Conservation (phyloP, 2,113 vertebrate species). For the Pogonocichla stellata region DNA sequence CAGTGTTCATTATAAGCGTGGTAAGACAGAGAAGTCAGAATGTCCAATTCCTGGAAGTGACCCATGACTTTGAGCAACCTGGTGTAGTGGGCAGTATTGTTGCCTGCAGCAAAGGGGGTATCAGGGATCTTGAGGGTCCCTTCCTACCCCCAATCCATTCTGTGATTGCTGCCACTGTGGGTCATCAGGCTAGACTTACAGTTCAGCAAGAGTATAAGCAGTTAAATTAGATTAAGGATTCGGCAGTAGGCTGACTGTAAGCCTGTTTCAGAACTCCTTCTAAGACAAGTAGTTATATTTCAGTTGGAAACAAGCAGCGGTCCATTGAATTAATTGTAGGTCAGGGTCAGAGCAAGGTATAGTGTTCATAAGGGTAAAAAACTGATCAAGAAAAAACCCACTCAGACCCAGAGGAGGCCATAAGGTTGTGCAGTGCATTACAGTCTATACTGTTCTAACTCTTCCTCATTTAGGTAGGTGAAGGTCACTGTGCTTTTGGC, state of each 20-base stretch:
- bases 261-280: not conserved
- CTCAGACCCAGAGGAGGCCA: not conserved
- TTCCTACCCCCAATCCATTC: not conserved
- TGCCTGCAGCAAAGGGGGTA: fast-evolving
- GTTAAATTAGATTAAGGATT: not conserved
- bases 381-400: fast-evolving
- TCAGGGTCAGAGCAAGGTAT: not conserved
- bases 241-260: not conserved
- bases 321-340: not conserved
- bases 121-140: not conserved
- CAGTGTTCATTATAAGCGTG: not conserved
- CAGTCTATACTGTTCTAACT: not conserved
- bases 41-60: not conserved
- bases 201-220: not conserved
- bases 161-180: not conserved
- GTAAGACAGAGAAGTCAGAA: not conserved
- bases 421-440: not conserved
- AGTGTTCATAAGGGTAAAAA: not conserved
- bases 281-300: not conserved
- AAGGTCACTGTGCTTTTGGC: not conserved
- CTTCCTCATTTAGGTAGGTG: not conserved
- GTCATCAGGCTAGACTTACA: not conserved
- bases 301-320: not conserved
- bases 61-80: not conserved
- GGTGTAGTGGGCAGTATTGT: fast-evolving